phyloP scores from a whole-genome alignment of 1,140 invertebrate genomes.

The Atta cephalotes region DNA sequence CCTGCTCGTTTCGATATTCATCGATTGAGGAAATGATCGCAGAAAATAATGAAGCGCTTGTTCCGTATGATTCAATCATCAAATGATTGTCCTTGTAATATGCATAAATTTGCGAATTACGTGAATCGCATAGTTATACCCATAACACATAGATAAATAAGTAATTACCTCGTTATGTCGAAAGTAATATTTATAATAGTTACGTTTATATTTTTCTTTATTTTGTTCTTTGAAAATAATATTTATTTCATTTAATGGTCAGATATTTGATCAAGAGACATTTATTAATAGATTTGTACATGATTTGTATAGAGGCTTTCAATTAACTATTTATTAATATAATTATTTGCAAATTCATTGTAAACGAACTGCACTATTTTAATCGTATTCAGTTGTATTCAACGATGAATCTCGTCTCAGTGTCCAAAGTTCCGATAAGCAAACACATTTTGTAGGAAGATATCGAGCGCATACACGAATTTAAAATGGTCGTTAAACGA shows the following conservation, averaged over 20 bases:
- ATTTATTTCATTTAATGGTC: background rate
- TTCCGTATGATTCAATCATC: slow-evolving; percentile 30
- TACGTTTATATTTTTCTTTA: background rate
- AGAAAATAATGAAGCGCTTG: slow-evolving; percentile 23
- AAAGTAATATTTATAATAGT: background rate
- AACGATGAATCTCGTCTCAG: slow-evolving; percentile 10
- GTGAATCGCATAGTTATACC: background rate
- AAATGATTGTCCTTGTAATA: slow-evolving; percentile 16
- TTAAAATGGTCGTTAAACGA: slow-evolving; percentile 76
- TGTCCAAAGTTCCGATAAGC: slow-evolving; percentile 56
- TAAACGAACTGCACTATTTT: background rate
- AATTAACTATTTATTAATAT: background rate
- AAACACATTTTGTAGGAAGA: slow-evolving; percentile 49
- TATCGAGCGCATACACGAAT: slow-evolving; percentile 63
- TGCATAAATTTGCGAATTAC: background rate
- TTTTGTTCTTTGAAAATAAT: background rate
- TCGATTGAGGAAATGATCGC: slow-evolving; percentile 57
- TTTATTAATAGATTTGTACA: slow-evolving; percentile 2
- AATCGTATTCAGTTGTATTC: background rate
- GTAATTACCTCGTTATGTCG: background rate
- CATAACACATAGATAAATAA: background rate
- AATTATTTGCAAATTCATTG: background rate
- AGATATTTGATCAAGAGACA: background rate
- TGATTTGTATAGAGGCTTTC: background rate
- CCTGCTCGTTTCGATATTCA: slow-evolving; percentile 58